A percentile compares a stretch with the other conserved stretches of the same genome.
phyloP scores from a whole-genome alignment of 2,113 vertebrate genomes.

The Pipra filicauda region DNA sequence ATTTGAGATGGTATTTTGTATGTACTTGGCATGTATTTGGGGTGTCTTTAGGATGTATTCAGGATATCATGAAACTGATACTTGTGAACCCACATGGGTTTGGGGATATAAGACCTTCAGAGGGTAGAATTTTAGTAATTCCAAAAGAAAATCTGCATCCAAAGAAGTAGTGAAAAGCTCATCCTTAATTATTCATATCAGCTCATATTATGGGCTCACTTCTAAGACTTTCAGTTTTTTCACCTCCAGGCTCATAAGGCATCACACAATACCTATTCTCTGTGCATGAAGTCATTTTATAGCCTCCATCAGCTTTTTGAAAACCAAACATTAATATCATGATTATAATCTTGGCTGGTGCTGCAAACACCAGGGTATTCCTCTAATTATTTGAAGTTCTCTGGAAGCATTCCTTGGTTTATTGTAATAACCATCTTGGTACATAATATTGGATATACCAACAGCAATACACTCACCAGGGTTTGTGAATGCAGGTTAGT shows the following conservation, averaged over 20 bases:
- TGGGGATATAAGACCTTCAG: not conserved
- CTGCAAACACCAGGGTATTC: not conserved
- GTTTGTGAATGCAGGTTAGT: not conserved
- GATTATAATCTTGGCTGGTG: not conserved
- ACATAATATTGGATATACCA: not conserved
- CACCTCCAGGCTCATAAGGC: not conserved
- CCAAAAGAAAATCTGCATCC: not conserved
- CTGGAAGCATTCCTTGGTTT: not conserved
- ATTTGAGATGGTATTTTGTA: not conserved
- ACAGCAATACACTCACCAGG: not conserved
- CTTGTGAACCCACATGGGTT: not conserved
- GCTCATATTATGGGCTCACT: not conserved
- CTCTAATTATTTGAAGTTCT: not conserved
- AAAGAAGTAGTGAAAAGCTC: not conserved
- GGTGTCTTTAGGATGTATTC: not conserved
- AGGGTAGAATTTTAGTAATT: not conserved
- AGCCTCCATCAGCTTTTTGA: not conserved
- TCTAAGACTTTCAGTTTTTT: not conserved
- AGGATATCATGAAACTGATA: not conserved
- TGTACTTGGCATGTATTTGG: not conserved
- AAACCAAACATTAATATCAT: not conserved
- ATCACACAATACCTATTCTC: not conserved
- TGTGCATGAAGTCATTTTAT: not conserved
- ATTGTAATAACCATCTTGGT: not conserved
- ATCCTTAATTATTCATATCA: not conserved